phyloP scores from a whole-genome alignment of 2,888 invertebrate species.

The Caenorhabditis macrosperma region DNA sequence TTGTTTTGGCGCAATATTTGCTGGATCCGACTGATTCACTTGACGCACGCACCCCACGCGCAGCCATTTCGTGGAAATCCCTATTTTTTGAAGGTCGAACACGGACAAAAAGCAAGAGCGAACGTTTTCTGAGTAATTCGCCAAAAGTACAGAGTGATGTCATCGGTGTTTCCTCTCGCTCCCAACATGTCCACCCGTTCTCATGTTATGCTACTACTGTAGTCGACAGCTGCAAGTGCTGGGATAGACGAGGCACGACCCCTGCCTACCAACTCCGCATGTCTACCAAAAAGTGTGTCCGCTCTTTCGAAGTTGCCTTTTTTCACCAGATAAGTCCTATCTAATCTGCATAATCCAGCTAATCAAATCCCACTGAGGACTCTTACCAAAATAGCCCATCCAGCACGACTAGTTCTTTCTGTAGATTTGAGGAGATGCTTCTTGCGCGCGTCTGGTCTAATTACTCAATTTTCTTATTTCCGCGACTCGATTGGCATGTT shows the following conservation, averaged over 20 bases:
- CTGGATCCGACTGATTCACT: conserved; percentile 57
- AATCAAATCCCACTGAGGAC: conserved; percentile 24
- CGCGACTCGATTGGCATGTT: conserved; percentile 42
- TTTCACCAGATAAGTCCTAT: not conserved
- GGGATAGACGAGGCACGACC: not conserved
- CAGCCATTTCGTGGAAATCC: conserved; percentile 4
- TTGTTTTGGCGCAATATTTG: conserved; percentile 66
- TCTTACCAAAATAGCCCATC: conserved; percentile 20
- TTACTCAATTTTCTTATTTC: conserved; percentile 49
- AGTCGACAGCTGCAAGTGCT: not conserved
- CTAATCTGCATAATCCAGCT: conserved; percentile 37
- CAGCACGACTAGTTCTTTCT: conserved; percentile 7
- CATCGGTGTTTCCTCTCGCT: conserved; percentile 5
- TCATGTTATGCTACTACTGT: not conserved
- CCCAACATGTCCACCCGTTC: not conserved
- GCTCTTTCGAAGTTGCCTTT: conserved; percentile 19
- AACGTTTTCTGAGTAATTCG: conserved; percentile 2
- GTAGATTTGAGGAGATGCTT: conserved; percentile 5
- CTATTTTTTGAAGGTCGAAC: conserved; percentile 9
- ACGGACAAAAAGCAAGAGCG: conserved; percentile 12
- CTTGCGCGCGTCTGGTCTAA: conserved; percentile 25
- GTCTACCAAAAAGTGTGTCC: not conserved
- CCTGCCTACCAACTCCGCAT: not conserved
- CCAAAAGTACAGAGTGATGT: conserved; percentile 26
- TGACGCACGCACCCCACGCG: conserved; percentile 38